Base-by-base conservation (phyloP, 2,888 invertebrate species). In the Odiellus spinosus region DNA sequence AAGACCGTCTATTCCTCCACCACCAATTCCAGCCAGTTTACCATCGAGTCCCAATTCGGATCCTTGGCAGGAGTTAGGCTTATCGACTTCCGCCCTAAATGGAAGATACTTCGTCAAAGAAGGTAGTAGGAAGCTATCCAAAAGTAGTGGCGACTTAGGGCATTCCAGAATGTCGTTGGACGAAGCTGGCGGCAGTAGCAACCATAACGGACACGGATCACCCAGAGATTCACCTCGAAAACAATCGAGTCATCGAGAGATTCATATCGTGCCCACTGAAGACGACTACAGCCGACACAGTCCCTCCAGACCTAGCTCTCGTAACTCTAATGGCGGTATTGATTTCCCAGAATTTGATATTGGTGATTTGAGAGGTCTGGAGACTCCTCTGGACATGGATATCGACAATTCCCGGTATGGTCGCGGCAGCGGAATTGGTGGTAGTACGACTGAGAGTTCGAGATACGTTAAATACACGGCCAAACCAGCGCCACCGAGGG, bases 31-130 rank as follows among this genome's bases (percentile, higher is more conserved):
- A 10, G 8, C 38, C 2, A 38, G 15, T 17, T 18, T 18, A 17
- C 38, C 38, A 17, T 18, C 38, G 14, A 38, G 14, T 38, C 18
- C 38, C 15, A 38, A 18, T 14, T 8, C 15, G 15, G 33, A 38
- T 17, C 48, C 49, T 10, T 54, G 54, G 54, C 53, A 53, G 20
- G 56, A 58, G 41, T 47, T 58, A 1, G 55, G 55, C 11, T 45
- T 58, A 45, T 56, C 57, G 5, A 43, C 43, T 12, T 87, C 86
- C 0, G 85, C 85, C 0, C 64, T 88, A 2, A 90, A 88, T 60
- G 87, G 87, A 58, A 73, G 88, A 56, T 88, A 88, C 64, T 88
- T 88, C 60, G 48, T 52, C 19, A 53, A 51, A 6, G 57, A 55
- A 32, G 56, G 49, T 21, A 45, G 45, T 19, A 12, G 41, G 14